Evolutionary conservation across 1,140 invertebrate genomes (phyloP), one percentile per base, ranked within the genome.

Genomic region (Eueides isabella): DNA sequence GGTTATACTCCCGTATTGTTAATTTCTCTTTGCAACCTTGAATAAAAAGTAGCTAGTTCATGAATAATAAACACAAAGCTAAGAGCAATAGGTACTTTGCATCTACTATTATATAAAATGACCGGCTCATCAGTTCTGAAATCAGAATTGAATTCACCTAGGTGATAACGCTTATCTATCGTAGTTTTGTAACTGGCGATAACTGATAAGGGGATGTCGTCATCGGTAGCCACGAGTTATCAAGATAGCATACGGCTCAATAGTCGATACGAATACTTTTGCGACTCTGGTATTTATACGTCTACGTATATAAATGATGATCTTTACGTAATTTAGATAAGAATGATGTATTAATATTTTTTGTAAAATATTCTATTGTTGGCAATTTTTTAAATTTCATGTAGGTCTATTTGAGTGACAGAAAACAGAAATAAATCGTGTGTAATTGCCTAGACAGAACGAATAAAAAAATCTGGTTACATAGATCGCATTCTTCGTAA

Each of bases 71-170:
- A 55, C 9, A 55, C 9, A 55, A 55, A 55, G 19, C 48, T 55
- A 55, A 55, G 48, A 26, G 48, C 23, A 55, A 16, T 26, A 55
- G 23, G 9, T 55, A 14, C 23, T 55, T 55, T 11, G 19, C 7
- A 55, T 26, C 48, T 19, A 14, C 64, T 6, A 41, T 30, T n/a
- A n/a, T 30, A 66, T 35, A 31, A 67, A 33, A 67, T 33, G 71
- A 38, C 31, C 63, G 16, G 29, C 63, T 72, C 64, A 72, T 65
- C 63, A 61, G 9, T 23, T 65, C 63, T 61, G 61, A 67, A 61
- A 72, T 72, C 71, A 66, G 71, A 67, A 72, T 72, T 61, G 66
- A 72, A 72, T 55, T 26, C 48, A 23, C 29, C 14, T 55, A 12
- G n/a, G n/a, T 26, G 67, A 68, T 68, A 68, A 68, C 19, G 26